Evolutionary conservation across 2,888 invertebrate genomes (phyloP), one percentile per base, ranked within the genome.

Genomic region (Polymixis flavicincta): DNA sequence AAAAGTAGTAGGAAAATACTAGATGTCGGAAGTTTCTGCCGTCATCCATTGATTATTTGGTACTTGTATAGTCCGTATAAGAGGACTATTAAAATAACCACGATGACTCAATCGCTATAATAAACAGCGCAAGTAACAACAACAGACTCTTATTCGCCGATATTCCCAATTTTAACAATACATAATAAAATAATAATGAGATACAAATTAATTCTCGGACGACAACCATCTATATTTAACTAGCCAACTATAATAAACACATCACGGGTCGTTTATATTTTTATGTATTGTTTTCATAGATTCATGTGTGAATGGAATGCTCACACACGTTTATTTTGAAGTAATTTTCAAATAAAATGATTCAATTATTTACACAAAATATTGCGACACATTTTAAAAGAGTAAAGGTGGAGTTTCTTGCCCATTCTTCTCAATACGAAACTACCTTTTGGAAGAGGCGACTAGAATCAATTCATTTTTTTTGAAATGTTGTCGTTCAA

Each of bases 141-240:
- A 17, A 25, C 50, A 61, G 32, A 66, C 66, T 66, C 6, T 32
- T 25, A 37, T 68, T 60, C 42, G 7, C 7, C 17, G 17, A 70
- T 37, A 57, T 59, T 54, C n/a, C 4, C 14, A 60, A 61, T 60
- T 37, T 59, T 1, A 67, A 79, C 66, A 78, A 83, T 78, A 83
- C 19, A 42, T n/a, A 17, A 57, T 71, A 67, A n/a, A 45, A 77
- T 22, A 19, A 48, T 80, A 80, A 84, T 74, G 37, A 64, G 42
- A 81, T 75, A 70, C 69, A 63, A 81, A 81, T 85, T 82, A 70
- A 85, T 82, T 82, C 76, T 52, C 14, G 28, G 13, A 4, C 50
- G 57, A 75, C 48, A 54, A 11, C 54, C 42, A 48, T 68, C 50
- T 79, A 60, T 84, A 65, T 80, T 80, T 57, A 80, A 83, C 25